Evolutionary conservation across 1,140 invertebrate species (phyloP).

Genomic region (Potamilus streckersoni): DNA sequence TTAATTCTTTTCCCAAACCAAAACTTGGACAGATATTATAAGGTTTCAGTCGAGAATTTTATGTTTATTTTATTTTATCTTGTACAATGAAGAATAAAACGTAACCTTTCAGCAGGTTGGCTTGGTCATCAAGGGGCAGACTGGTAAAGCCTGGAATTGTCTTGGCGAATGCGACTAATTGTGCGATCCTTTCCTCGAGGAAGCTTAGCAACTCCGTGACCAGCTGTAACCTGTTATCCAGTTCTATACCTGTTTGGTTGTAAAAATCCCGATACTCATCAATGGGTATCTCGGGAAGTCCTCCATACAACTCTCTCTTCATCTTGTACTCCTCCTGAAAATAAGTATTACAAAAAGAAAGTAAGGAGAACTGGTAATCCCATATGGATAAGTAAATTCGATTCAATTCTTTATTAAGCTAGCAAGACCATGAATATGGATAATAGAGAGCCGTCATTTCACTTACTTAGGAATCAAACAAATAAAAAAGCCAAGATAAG

Average conservation of each 20-base stretch:
- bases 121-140: conserved; percentile 45
- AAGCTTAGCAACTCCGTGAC: conserved; percentile 33
- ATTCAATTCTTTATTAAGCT: too few species aligned
- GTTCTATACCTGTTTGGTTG: conserved; percentile 47
- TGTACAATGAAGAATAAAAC: not conserved
- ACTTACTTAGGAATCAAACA: too few species aligned
- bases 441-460: too few species aligned
- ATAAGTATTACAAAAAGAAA: too few species aligned
- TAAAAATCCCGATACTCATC: conserved; percentile 47
- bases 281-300: conserved; percentile 38
- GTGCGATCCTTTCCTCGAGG: conserved; percentile 35
- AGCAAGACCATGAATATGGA: too few species aligned
- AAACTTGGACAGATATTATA: not conserved
- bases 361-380: too few species aligned
- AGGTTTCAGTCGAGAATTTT: not conserved
- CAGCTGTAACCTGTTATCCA: conserved; percentile 44
- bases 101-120: conserved; percentile 47
- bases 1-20: not conserved
- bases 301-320: conserved; percentile 42
- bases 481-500: too few species aligned
- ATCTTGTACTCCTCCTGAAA: conserved; percentile 35
- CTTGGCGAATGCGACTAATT: conserved; percentile 42
- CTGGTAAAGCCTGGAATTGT: conserved; percentile 46
- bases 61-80: not conserved
- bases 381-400: too few species aligned